phyloP scores from a whole-genome alignment of 53 echinoderm and acorn worm genomes.

The Paelopatides confundens region DNA sequence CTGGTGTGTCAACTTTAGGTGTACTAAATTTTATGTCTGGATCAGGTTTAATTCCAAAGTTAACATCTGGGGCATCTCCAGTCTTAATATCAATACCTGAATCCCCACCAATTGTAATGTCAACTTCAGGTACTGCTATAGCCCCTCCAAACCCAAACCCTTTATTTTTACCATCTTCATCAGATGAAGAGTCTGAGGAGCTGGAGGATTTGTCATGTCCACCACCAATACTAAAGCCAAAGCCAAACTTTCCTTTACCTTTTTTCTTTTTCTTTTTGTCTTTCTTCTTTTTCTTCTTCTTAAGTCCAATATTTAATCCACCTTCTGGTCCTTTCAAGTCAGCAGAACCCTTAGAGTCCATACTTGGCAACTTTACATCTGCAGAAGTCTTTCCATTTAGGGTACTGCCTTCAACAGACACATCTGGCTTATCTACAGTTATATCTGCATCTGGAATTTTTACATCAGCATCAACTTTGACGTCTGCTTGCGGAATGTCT shows the following conservation, averaged over 20 bases:
- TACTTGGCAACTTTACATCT: slow-evolving; percentile 39
- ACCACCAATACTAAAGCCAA: slow-evolving; percentile 44
- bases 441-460: slow-evolving; percentile 47
- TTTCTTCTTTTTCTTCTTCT: slow-evolving; percentile 2
- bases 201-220: slow-evolving; percentile 20
- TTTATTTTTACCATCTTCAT: slow-evolving; percentile 5
- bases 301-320: slow-evolving; percentile 34
- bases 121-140: slow-evolving; percentile 22
- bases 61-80: slow-evolving; percentile 48
- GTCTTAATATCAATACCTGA: slow-evolving; percentile 48
- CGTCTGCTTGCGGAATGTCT: slow-evolving; percentile 44
- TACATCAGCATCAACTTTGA: slow-evolving; percentile 36
- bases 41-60: slow-evolving; percentile 32
- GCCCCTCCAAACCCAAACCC: slow-evolving; percentile 54
- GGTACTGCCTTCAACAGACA: not conserved
- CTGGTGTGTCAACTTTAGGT: slow-evolving; percentile 63
- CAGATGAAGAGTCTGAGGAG: slow-evolving; percentile 31
- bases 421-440: slow-evolving; percentile 27
- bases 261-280: slow-evolving; percentile 46
- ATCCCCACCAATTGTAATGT: slow-evolving; percentile 54
- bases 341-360: slow-evolving; percentile 41
- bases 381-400: slow-evolving; percentile 2
- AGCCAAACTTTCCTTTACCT: slow-evolving; percentile 48
- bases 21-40: slow-evolving; percentile 36
- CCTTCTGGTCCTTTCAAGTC: slow-evolving; percentile 53